Evolutionary conservation across 2,797 vertebrate species (phyloP), one percentile per base, ranked within the genome.

Genomic region (Nyctalus aviator): DNA sequence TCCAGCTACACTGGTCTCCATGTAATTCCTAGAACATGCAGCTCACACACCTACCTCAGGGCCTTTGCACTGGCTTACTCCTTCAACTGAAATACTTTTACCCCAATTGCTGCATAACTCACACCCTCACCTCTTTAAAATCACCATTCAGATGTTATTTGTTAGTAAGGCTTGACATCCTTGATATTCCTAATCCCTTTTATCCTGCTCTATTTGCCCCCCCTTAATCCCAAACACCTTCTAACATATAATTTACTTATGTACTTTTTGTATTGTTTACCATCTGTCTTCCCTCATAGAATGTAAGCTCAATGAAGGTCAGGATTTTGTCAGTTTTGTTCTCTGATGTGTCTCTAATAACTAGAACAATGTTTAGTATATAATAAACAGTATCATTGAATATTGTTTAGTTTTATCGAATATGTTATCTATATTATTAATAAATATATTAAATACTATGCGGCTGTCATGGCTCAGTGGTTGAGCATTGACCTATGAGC

Each of bases 281-380:
- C 37, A n/a, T 73, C 62, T 87, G 14, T 87, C 81, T 75, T 71
- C 48, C 73, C 18, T 94, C 25, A 48, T 72, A 48, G 25, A 94
- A 78, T 78, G 11, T 62, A 75, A 85, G 30, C 32, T 48, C 55
- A 44, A 1, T 27, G 44, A 84, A 82, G n/a, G 17, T 88, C 12
- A 88, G 18, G 8, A 41, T 77, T 93, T 95, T 66, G 53, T 73
- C n/a, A 25, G 20, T 86, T 83, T 86, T 89, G 6, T 75, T 94
- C 76, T 76, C 20, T 62, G 35, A 78, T 50, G 0, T 68, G 53
- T 64, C 35, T 27, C n/a, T 1, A 92, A 44, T 0, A 46, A 73
- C 62, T 84, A 73, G 23, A 89, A 83, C 9, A 62, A n/a, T 77
- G 13, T 79, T 53, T 55, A 64, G 13, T 55, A 83, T 10, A 21